Conservation (phyloP, 2,113 vertebrate species). For the Macheiramphus alcinus region DNA sequence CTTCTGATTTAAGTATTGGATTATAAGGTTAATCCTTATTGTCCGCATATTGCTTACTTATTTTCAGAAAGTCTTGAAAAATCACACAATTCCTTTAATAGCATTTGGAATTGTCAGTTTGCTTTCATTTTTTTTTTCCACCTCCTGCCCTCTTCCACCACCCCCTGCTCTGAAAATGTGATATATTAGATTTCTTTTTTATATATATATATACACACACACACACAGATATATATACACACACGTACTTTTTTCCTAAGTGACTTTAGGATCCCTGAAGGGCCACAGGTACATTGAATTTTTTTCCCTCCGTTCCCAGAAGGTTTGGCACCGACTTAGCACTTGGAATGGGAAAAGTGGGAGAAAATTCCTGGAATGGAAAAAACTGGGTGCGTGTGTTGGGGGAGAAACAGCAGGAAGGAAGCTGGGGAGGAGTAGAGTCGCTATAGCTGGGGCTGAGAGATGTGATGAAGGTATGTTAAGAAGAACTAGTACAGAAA, state of each 20-base stretch:
- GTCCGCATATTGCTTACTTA: neutral
- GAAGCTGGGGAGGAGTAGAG: neutral
- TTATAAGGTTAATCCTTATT: neutral
- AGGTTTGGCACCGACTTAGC: neutral
- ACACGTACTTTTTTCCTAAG: neutral
- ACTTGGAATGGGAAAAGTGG: neutral
- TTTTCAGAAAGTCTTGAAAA: neutral
- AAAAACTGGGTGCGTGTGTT: neutral
- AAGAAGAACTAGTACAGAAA: neutral
- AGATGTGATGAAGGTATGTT: neutral
- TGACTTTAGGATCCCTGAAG: neutral
- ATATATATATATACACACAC: too few species aligned
- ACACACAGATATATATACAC: too few species aligned
- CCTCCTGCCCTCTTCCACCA: neutral
- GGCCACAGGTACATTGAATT: neutral
- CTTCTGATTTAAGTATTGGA: neutral
- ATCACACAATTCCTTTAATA: neutral
- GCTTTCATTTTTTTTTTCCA: neutral
- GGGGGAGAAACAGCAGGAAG: neutral
- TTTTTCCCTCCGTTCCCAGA: neutral
- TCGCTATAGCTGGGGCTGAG: neutral
- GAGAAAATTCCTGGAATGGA: neutral
- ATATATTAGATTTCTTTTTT: neutral
- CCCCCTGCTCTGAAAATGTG: neutral
- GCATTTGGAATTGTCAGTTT: neutral